Base-by-base conservation (phyloP, 2,888 invertebrate species). In the Diarsia brunnea region DNA sequence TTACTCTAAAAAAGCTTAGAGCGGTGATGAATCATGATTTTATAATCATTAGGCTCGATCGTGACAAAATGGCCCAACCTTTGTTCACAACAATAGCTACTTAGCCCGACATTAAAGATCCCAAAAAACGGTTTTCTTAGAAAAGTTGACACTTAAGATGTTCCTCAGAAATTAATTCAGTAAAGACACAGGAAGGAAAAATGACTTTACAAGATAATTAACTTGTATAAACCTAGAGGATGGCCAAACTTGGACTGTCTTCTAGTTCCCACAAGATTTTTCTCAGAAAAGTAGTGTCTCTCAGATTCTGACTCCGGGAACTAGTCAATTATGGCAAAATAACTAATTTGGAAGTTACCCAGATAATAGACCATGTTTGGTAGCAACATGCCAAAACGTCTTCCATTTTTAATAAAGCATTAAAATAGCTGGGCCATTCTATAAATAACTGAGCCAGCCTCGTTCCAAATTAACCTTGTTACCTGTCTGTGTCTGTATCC, bases 61-160 rank as follows among this genome's bases (percentile, higher is more conserved):
- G 84, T 84, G 81, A 84, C 68, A 58, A 49, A 80, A 64, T 60
- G 43, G 53, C 45, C 55, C 43, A 58, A 43, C 53, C 66, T 68
- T 69, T 31, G 43, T 58, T n/a, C 61, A 69, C 11, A 79, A 84
- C 84, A 84, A 82, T 84, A 69, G 70, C 38, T 53, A 82, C 81
- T 84, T 81, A 71, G n/a, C 21, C 67, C 49, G 27, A 47, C 53
- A 51, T 38, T 38, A 16, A 66, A 67, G 19, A 47, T 16, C 16
- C 47, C 21, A 75, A 77, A 74, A 69, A 45, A 24, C 19, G 4
- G 4, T 63, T 68, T 82, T 47, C 69, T 75, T 7, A 69, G 75
- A 84, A 81, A 61, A 69, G 8, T 24, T 4, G 43, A 43, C 16
- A 43, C 63, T 43, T n/a, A 1, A 21, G 43, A 4, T 14, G 16